Evolutionary conservation across 2,797 vertebrate species (phyloP).

Genomic region (Leptodactylus fallax): DNA sequence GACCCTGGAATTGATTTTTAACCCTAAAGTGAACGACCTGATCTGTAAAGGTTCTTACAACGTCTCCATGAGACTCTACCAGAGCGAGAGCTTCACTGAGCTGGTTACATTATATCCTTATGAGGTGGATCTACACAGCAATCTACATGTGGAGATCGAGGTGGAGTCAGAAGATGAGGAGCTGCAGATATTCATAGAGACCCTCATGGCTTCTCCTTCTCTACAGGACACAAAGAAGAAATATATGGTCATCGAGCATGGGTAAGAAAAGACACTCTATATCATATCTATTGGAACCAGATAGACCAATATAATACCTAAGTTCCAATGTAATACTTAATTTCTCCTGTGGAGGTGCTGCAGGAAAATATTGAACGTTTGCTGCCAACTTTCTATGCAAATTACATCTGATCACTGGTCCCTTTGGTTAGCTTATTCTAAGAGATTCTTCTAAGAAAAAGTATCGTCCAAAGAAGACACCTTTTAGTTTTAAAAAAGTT

Average conservation of each 20-base stretch:
- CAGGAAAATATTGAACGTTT: too few species aligned
- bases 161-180: constrained; percentile 34
- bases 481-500: too few species aligned
- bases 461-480: too few species aligned
- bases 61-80: constrained; percentile 38
- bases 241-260: constrained; percentile 39
- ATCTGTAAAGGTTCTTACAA: constrained; percentile 44
- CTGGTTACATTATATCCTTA: constrained; percentile 27
- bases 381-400: too few species aligned
- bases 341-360: too few species aligned
- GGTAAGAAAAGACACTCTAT: constrained; percentile 11
- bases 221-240: constrained; percentile 11
- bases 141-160: constrained; percentile 49
- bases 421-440: too few species aligned
- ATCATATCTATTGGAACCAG: too few species aligned
- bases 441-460: too few species aligned
- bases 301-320: too few species aligned
- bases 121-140: constrained; percentile 40
- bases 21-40: constrained; percentile 45
- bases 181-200: constrained; percentile 48
- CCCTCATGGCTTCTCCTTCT: constrained; percentile 38
- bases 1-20: constrained; percentile 11
- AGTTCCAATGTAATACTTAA: too few species aligned
- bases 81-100: constrained; percentile 8
- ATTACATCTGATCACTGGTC: too few species aligned